Evolutionary conservation across 2,113 vertebrate genomes (phyloP).

Genomic region (Pollimyrus isidori): DNA sequence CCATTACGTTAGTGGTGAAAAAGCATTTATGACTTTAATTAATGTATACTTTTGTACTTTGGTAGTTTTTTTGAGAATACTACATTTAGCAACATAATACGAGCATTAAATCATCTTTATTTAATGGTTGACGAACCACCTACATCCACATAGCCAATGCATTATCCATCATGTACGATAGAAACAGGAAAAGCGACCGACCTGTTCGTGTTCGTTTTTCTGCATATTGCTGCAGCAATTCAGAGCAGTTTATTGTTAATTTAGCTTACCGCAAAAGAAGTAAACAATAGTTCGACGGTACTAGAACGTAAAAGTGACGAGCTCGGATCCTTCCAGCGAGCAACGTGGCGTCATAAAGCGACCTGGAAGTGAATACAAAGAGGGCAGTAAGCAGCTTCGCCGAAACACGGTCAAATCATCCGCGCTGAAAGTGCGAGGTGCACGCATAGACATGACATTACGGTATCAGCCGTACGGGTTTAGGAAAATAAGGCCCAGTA

Average conservation of each 20-base stretch:
- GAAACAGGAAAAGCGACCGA: neutral
- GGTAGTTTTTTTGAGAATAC: neutral
- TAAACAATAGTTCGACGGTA: neutral
- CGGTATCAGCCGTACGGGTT: too few species aligned
- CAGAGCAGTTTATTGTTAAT: neutral
- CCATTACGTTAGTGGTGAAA: neutral
- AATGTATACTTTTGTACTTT: neutral
- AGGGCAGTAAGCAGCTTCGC: neutral
- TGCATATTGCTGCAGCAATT: neutral
- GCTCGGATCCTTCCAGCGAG: neutral
- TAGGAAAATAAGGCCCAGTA: too few species aligned
- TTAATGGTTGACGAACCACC: neutral
- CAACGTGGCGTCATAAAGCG: neutral
- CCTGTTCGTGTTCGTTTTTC: neutral
- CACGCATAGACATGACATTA: too few species aligned
- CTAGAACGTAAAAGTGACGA: neutral
- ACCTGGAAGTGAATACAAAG: neutral
- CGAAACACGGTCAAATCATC: too few species aligned
- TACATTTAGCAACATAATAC: neutral
- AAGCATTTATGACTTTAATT: neutral
- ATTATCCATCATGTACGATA: neutral
- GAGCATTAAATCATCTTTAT: neutral
- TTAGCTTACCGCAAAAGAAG: neutral
- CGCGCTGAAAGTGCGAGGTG: too few species aligned
- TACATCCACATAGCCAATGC: neutral